Percentiles rank a stretch among this genome's conserved stretches.
Conservation (phyloP, 2,113 vertebrate species). For the Plestiodon gilberti region DNA sequence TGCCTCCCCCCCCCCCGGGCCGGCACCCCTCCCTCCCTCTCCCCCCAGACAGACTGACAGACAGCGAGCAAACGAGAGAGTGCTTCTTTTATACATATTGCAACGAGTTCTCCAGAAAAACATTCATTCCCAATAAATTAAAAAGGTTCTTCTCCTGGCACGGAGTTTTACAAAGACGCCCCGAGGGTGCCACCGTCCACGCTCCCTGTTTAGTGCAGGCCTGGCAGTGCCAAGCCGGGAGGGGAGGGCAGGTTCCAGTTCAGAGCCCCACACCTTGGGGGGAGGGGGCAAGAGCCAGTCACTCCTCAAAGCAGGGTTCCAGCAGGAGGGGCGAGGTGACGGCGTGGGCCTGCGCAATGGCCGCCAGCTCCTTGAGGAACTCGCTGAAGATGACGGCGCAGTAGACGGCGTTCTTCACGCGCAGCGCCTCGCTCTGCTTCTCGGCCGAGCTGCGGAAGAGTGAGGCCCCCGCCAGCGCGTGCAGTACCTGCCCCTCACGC, state of each 20-base stretch:
- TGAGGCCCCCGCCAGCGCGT: slow-evolving; percentile 69
- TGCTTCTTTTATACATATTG: slow-evolving; percentile 52
- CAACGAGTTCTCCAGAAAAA: slow-evolving; percentile 64
- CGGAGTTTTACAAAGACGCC: slow-evolving; percentile 33
- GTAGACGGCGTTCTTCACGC: slow-evolving; percentile 95
- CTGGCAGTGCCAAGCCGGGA: neutral
- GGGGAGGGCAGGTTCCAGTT: neutral
- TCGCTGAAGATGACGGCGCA: slow-evolving; percentile 93
- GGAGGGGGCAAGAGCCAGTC: slow-evolving; percentile 24
- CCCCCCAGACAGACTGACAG: neutral
- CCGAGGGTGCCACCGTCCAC: slow-evolving; percentile 24
- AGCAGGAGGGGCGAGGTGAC: slow-evolving; percentile 89
- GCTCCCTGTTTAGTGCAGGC: slow-evolving; percentile 9
- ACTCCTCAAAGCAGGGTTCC: slow-evolving; percentile 82
- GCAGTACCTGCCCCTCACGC: slow-evolving; percentile 84
- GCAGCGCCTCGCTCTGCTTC: slow-evolving; percentile 88
- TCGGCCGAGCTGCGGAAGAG: slow-evolving; percentile 79
- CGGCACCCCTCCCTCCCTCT: no score
- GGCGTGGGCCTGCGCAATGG: slow-evolving; percentile 92
- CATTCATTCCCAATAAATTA: slow-evolving; percentile 79
- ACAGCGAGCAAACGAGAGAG: neutral
- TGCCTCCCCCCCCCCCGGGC: no score
- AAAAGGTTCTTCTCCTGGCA: slow-evolving; percentile 66
- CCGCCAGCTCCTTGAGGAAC: slow-evolving; percentile 96
- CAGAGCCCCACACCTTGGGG: neutral